A percentile compares a stretch with the other conserved stretches of the same genome.
phyloP scores from a whole-genome alignment of 2,113 vertebrate genomes.

The Sinocyclocheilus anshuiensis region DNA sequence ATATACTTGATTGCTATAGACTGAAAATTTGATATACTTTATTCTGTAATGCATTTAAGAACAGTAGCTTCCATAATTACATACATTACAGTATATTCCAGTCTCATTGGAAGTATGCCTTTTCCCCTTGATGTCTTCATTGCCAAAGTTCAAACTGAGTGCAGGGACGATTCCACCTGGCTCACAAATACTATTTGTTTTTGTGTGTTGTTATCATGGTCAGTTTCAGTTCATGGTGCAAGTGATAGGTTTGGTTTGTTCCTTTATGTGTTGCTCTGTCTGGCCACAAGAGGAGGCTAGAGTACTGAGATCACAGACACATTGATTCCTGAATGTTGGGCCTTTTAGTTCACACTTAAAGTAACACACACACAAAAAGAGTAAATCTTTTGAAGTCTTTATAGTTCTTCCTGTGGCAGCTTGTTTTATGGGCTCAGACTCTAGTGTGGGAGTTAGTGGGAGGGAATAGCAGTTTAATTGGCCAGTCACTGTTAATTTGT shows the following conservation, averaged over 20 bases:
- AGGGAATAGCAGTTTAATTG: not conserved
- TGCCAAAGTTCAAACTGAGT: not conserved
- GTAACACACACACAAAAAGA: not conserved
- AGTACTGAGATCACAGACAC: conserved; percentile 37
- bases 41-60: not conserved
- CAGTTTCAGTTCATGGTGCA: conserved; percentile 8
- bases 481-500: not conserved
- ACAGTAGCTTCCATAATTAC: not conserved
- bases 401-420: conserved; percentile 25
- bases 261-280: not conserved
- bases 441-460: not conserved
- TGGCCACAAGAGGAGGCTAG: conserved; percentile 57
- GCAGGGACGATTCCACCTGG: not conserved
- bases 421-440: conserved; percentile 19
- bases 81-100: not conserved
- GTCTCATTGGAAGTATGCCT: no score
- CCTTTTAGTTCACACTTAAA: not conserved
- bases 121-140: not conserved
- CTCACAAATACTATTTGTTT: not conserved
- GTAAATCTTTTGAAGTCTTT: not conserved
- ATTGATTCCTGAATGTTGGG: not conserved
- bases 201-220: not conserved
- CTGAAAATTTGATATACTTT: not conserved
- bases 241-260: not conserved
- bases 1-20: not conserved